phyloP scores from a whole-genome alignment of 2,888 invertebrate species.

The Melinaea menophilus region DNA sequence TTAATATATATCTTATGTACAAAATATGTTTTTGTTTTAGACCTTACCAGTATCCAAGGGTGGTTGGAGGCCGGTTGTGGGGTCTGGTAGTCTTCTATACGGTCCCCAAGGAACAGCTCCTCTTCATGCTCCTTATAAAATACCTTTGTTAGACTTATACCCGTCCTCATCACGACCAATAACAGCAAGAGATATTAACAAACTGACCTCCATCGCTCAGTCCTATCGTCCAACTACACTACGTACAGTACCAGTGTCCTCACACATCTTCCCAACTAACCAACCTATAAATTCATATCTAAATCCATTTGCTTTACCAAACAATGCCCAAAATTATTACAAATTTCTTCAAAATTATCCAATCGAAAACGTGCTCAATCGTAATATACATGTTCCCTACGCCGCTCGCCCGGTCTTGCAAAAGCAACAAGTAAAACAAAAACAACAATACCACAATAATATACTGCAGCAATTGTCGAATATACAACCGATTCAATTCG shows the following conservation, averaged over 20 bases:
- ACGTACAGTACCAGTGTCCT: conserved; percentile 50
- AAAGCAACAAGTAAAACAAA: conserved; percentile 60
- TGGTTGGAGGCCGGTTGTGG: conserved; percentile 80
- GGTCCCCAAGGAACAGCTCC: conserved; percentile 55
- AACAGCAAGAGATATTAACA: conserved; percentile 59
- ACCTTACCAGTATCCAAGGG: conserved; percentile 73
- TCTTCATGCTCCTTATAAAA: conserved; percentile 63
- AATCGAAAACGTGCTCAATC: conserved; percentile 56
- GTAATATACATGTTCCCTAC: conserved; percentile 65
- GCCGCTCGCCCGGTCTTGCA: conserved; percentile 56
- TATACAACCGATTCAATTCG: conserved; percentile 63
- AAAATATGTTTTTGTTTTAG: conserved; percentile 47
- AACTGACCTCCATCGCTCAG: conserved; percentile 70
- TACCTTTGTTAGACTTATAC: conserved; percentile 56
- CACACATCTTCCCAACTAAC: conserved; percentile 49
- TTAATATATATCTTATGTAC: not conserved
- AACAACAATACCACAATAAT: conserved; percentile 56
- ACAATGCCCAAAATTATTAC: conserved; percentile 56
- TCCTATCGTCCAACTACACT: conserved; percentile 69
- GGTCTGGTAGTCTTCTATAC: conserved; percentile 61
- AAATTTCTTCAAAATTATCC: conserved; percentile 68
- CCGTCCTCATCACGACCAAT: conserved; percentile 65
- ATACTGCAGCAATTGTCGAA: conserved; percentile 61
- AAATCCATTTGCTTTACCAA: conserved; percentile 64
- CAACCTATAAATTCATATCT: conserved; percentile 71